phyloP scores from a whole-genome alignment of 2,888 invertebrate genomes.

The Zeuzera pyrina region DNA sequence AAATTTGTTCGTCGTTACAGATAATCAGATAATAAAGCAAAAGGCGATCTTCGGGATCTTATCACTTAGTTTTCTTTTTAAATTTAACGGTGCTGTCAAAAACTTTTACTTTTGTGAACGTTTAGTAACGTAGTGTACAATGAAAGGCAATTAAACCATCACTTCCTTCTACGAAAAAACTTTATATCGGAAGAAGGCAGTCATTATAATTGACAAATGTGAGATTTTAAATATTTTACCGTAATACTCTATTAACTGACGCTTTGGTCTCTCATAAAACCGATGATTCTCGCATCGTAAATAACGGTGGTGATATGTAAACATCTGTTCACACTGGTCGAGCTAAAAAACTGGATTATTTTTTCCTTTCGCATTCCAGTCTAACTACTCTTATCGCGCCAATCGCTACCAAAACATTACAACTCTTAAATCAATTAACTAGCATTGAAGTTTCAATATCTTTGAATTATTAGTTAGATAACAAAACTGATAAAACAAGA shows the following conservation, averaged over 20 bases:
- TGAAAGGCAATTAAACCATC: conserved; percentile 6
- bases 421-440: no score
- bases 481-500: no score
- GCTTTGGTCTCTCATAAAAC: conserved; percentile 15
- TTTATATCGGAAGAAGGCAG: conserved; percentile 27
- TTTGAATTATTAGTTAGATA: no score
- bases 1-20: not conserved
- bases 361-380: not conserved
- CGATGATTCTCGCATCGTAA: conserved; percentile 16
- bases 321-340: conserved; percentile 10
- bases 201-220: conserved; percentile 27
- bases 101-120: conserved; percentile 18
- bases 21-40: not conserved
- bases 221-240: conserved; percentile 28
- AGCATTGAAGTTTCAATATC: no score
- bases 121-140: conserved; percentile 3
- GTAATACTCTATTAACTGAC: conserved; percentile 17
- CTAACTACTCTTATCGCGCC: no score
- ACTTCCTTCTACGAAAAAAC: conserved; percentile 14
- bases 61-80: not conserved
- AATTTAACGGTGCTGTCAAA: not conserved
- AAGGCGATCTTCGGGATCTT: not conserved
- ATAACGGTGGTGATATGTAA: conserved; percentile 14
- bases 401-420: no score
- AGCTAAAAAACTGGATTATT: not conserved